Conservation (phyloP, 2,113 vertebrate genomes). For the Tympanuchus pallidicinctus region DNA sequence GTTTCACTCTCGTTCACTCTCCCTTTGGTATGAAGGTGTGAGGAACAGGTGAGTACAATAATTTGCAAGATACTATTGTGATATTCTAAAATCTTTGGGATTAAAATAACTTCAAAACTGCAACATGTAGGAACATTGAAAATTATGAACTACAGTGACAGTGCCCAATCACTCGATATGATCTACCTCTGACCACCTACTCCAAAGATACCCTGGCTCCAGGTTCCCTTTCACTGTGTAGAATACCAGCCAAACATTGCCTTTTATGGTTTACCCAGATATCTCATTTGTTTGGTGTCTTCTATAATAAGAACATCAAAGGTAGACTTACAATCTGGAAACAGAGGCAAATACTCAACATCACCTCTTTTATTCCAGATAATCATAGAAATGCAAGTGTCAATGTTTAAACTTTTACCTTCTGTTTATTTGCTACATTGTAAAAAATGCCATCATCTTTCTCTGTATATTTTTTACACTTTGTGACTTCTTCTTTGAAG, state of each 20-base stretch:
- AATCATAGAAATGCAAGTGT: neutral
- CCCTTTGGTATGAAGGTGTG: neutral
- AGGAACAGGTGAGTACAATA: fast-evolving
- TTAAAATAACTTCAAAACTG: neutral
- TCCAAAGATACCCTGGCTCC: neutral
- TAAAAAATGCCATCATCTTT: neutral
- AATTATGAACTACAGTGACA: neutral
- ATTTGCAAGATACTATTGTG: neutral
- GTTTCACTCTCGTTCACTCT: neutral
- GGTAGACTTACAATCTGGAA: neutral
- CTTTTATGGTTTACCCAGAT: neutral
- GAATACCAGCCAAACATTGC: neutral
- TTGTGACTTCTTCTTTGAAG: neutral
- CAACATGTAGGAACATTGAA: neutral
- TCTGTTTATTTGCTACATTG: neutral
- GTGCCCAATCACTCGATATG: neutral
- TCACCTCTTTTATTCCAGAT: neutral
- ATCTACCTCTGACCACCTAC: neutral
- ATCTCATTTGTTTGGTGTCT: neutral
- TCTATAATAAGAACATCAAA: neutral
- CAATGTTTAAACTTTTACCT: neutral
- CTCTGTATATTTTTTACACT: neutral
- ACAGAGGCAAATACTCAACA: neutral
- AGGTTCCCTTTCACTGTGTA: neutral
- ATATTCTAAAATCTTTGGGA: neutral